A percentile compares a stretch with the other conserved stretches of the same genome.
Evolutionary conservation across 2,113 vertebrate genomes (phyloP).

Genomic region (Notarius quadriscutis): DNA sequence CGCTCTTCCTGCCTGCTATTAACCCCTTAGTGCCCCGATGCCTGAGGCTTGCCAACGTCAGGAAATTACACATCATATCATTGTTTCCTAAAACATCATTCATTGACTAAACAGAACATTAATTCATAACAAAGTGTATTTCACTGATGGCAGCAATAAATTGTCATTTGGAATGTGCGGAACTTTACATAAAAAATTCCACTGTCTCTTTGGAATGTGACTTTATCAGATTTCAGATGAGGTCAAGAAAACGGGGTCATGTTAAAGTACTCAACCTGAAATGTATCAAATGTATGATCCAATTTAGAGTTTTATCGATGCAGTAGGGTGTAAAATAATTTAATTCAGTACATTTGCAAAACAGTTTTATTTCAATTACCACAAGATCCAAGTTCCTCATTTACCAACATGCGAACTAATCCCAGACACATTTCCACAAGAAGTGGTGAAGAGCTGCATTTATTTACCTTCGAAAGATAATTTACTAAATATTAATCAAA

Average conservation of each 20-base stretch:
- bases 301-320: neutral
- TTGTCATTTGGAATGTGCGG: neutral
- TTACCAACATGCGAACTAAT: neutral
- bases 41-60: neutral
- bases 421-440: too few relatives aligned
- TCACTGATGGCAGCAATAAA: neutral
- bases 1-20: slow-evolving; percentile 54
- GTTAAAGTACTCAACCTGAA: neutral
- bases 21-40: slow-evolving; percentile 43
- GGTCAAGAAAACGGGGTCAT: neutral
- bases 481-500: neutral
- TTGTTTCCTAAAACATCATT: slow-evolving; percentile 1
- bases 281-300: neutral
- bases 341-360: neutral
- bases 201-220: neutral
- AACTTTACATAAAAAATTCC: neutral
- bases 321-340: neutral
- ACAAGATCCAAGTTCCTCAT: neutral
- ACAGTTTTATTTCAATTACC: neutral
- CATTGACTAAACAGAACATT: neutral
- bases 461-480: neutral
- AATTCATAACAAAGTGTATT: slow-evolving; percentile 9
- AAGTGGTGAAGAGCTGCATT: neutral
- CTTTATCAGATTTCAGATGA: neutral
- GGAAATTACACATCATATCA: slow-evolving; percentile 28